Evolutionary conservation across 1,140 invertebrate genomes (phyloP), one percentile per base, ranked within the genome.

Genomic region (Ceratina australensis): DNA sequence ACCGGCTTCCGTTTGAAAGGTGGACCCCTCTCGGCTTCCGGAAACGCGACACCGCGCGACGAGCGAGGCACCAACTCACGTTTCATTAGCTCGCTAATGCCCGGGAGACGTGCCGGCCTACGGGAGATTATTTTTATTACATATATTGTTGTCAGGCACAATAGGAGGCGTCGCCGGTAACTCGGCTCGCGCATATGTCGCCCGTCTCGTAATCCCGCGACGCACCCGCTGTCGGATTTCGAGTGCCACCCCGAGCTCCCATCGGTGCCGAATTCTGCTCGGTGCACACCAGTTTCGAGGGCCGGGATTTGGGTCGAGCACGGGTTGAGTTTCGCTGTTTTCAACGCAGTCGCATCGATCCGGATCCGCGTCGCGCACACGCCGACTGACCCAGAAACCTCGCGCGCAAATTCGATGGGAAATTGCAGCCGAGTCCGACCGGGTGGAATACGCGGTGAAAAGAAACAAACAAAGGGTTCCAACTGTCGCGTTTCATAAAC

Each of bases 1-100:
- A 60, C 50, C 18, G 42, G 16, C 65, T 75, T 61, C 67, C 76
- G 56, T 71, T 61, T 26, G 52, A 42, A 56, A 47, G 24, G 56
- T 52, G 15, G 24, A 60, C 24, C 80, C 57, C 50, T 76, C 68
- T 49, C 49, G 50, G 56, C 77, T 84, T 85, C 84, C 84, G 84
- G 84, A 85, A 84, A 85, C 61, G 82, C 80, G 83, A 85, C 77
- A 85, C 84, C 83, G 57, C 33, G 33, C n/a, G n/a, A n/a, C n/a
- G 68, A 54, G 68, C 72, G 42, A 24, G 68, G 76, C 68, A 80
- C 50, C 84, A 82, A 84, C 84, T 85, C 84, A 84, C 73, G 82
- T 85, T 85, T 85, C 84, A 84, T 85, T 84, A 84, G 82, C 79
- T 73, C 67, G 83, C 83, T 85, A 85, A 85, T 85, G 63, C 79